phyloP scores from a whole-genome alignment of 2,797 vertebrate species.

The Chiloscyllium punctatum region DNA sequence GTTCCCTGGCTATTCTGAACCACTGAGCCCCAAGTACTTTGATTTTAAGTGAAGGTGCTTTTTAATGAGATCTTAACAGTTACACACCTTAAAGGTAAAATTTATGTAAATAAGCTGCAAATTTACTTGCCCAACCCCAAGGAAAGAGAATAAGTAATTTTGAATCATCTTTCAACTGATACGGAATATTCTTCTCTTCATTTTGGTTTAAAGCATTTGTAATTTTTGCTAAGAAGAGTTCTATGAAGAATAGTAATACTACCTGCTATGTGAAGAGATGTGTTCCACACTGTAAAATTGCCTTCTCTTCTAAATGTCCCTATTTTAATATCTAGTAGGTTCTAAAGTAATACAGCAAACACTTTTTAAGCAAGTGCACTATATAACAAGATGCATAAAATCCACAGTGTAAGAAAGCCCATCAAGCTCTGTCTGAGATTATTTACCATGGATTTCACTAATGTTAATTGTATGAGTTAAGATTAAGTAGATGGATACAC shows the following conservation, averaged over 20 bases:
- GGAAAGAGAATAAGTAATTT: not conserved
- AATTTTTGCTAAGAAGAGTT: not conserved
- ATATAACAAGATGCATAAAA: not conserved
- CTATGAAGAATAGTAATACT: not conserved
- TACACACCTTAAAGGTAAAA: not conserved
- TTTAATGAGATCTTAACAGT: not conserved
- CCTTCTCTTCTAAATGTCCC: not conserved
- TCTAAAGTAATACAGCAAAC: not conserved
- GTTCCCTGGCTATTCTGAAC: no score
- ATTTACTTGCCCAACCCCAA: not conserved
- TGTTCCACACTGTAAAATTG: not conserved
- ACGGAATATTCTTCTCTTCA: not conserved
- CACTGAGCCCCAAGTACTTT: not conserved
- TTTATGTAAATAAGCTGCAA: not conserved
- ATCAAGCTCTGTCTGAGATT: not conserved
- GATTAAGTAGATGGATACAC: not conserved
- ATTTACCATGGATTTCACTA: not conserved
- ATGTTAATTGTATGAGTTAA: not conserved
- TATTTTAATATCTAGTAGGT: not conserved
- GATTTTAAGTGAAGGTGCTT: not conserved
- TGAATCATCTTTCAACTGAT: not conserved
- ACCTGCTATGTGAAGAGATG: not conserved
- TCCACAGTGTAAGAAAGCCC: not conserved
- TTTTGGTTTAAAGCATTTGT: not conserved
- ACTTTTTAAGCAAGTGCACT: not conserved